Percentiles rank a stretch among this genome's conserved stretches.
Evolutionary conservation across 2,797 vertebrate species (phyloP).

Genomic region (Vespertilio murinus): DNA sequence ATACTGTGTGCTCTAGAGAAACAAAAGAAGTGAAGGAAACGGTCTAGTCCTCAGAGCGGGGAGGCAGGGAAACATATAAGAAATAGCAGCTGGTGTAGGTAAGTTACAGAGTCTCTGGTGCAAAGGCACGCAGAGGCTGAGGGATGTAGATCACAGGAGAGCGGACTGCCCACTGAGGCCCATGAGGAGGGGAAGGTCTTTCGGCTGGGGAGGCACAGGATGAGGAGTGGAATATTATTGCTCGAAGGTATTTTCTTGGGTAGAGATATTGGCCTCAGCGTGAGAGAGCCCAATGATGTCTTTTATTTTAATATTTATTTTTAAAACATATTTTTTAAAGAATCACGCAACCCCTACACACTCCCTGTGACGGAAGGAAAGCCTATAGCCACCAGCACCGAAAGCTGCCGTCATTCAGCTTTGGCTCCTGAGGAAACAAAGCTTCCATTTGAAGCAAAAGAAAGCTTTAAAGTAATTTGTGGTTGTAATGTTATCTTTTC

Average conservation of each 20-base stretch:
- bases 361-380: neutral
- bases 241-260: neutral
- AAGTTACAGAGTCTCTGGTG: neutral
- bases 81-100: neutral
- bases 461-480: conserved; percentile 6
- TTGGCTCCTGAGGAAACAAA: neutral
- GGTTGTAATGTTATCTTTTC: neutral
- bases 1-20: neutral
- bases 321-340: neutral
- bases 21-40: conserved; percentile 38
- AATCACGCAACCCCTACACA: neutral
- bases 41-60: conserved; percentile 2
- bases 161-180: neutral
- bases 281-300: neutral
- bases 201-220: neutral
- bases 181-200: neutral
- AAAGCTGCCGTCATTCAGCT: neutral
- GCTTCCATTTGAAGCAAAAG: conserved; percentile 7
- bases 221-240: neutral
- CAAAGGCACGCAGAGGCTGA: neutral
- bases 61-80: neutral
- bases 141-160: neutral
- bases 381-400: no score
- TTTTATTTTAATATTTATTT: conserved; percentile 1
- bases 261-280: neutral